These are phyloP conservation scores for Actinia equina DNA, from an alignment of 64 coral and sea anemone genomes.

Conservation along the genomic window DNA sequence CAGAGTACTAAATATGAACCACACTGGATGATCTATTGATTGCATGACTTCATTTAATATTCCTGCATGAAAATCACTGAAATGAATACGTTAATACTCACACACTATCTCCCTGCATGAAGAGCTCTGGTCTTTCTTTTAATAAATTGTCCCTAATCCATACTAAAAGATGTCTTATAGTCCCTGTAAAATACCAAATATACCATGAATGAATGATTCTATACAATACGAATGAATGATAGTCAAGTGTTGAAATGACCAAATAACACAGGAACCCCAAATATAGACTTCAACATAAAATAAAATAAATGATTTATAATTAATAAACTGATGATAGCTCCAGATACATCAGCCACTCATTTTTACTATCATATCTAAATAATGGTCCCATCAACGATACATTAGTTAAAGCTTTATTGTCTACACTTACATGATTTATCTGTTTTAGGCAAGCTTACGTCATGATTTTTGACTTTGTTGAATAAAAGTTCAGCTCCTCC, in stretches of 20 bases:
- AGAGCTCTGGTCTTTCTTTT: slow-evolving; percentile 97
- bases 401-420: no score
- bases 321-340: no score
- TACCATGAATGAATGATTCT: background rate
- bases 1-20: no score
- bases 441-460: slow-evolving; percentile 49
- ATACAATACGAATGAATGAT: background rate
- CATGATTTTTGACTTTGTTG: slow-evolving; percentile 88
- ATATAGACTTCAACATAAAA: background rate
- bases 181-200: slow-evolving; percentile 49
- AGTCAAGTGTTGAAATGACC: no score
- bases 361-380: no score
- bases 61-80: no score
- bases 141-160: slow-evolving; percentile 99
- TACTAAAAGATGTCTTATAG: slow-evolving; percentile 66
- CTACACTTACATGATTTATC: slow-evolving; percentile 75
- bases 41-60: no score
- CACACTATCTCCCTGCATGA: slow-evolving; percentile 91
- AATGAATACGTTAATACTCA: slow-evolving; percentile 61
- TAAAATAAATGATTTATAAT: no score
- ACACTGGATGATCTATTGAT: no score
- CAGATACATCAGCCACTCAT: no score
- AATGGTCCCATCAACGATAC: no score
- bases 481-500: slow-evolving; percentile 96
- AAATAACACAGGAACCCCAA: background rate